These are phyloP conservation scores for Alces alces DNA, from an alignment of 2,113 vertebrate species.

Conservation along the genomic window DNA sequence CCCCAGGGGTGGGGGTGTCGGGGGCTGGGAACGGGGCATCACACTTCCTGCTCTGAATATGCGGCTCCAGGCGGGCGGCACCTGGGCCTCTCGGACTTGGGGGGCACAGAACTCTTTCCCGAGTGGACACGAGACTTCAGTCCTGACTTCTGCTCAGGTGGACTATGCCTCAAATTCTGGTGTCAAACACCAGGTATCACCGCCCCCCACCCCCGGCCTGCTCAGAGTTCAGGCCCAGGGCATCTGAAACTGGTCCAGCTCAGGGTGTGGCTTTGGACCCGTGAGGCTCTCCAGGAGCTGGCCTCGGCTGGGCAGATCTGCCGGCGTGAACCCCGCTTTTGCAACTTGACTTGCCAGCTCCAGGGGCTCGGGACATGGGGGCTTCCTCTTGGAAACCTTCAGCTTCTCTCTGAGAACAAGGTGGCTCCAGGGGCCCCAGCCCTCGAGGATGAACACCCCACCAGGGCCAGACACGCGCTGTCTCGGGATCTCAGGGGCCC, in stretches of 20 bases:
- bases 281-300: neutral
- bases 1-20: neutral
- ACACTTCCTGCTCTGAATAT: neutral
- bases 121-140: neutral
- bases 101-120: neutral
- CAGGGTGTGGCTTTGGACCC: neutral
- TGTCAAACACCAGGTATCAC: neutral
- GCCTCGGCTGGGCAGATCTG: neutral
- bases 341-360: neutral
- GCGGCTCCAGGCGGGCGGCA: neutral
- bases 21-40: neutral
- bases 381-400: neutral
- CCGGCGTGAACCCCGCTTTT: neutral
- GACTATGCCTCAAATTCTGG: neutral
- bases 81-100: neutral
- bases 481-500: neutral
- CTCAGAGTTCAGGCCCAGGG: neutral
- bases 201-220: too few species aligned
- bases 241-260: neutral
- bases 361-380: neutral
- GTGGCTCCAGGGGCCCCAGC: neutral
- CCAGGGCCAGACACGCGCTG: accelerated
- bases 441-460: accelerated
- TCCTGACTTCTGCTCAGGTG: neutral
- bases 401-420: neutral